Percentiles rank a stretch among this genome's conserved stretches.
Conservation (phyloP, 1,140 invertebrate species). For the Cyrtorhinus lividipennis region DNA sequence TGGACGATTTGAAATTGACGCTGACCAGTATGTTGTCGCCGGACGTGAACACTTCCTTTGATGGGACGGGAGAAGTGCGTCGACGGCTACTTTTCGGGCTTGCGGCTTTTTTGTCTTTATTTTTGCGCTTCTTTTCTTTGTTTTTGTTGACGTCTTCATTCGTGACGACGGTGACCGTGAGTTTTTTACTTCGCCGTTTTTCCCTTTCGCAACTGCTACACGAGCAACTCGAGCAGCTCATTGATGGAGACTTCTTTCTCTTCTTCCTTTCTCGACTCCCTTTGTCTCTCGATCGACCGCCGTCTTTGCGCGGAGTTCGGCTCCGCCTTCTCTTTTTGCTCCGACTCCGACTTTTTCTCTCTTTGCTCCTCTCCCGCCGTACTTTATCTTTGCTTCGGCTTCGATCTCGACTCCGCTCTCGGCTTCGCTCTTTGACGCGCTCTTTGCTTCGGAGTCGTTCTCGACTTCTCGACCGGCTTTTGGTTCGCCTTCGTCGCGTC, state of each 20-base stretch:
- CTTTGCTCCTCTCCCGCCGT: slow-evolving; percentile 26
- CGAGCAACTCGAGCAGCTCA: slow-evolving; percentile 21
- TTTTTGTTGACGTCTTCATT: slow-evolving; percentile 37
- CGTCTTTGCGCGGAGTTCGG: slow-evolving; percentile 15
- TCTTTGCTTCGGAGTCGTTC: slow-evolving; percentile 29
- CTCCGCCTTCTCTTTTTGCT: slow-evolving; percentile 20
- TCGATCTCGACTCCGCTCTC: slow-evolving; percentile 16
- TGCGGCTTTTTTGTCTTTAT: slow-evolving; percentile 31
- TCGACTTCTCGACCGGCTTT: slow-evolving; percentile 19
- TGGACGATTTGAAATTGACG: slow-evolving; percentile 62
- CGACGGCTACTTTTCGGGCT: slow-evolving; percentile 29
- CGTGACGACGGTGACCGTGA: slow-evolving; percentile 38
- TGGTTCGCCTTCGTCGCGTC: slow-evolving; percentile 21
- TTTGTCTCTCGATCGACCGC: slow-evolving; percentile 17
- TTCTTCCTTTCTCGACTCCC: neutral
- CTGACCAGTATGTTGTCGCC: slow-evolving; percentile 84
- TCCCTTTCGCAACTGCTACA: slow-evolving; percentile 20
- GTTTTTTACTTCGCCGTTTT: slow-evolving; percentile 30
- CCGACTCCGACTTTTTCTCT: slow-evolving; percentile 23
- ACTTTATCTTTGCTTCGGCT: slow-evolving; percentile 22
- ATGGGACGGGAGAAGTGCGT: slow-evolving; percentile 44
- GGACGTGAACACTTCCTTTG: slow-evolving; percentile 79
- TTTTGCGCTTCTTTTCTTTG: slow-evolving; percentile 30
- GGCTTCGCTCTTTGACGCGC: slow-evolving; percentile 21
- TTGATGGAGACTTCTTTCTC: slow-evolving; percentile 15